Evolutionary conservation across 1,140 invertebrate species (phyloP), one percentile per base, ranked within the genome.

Genomic region (Callitettix versicolor): DNA sequence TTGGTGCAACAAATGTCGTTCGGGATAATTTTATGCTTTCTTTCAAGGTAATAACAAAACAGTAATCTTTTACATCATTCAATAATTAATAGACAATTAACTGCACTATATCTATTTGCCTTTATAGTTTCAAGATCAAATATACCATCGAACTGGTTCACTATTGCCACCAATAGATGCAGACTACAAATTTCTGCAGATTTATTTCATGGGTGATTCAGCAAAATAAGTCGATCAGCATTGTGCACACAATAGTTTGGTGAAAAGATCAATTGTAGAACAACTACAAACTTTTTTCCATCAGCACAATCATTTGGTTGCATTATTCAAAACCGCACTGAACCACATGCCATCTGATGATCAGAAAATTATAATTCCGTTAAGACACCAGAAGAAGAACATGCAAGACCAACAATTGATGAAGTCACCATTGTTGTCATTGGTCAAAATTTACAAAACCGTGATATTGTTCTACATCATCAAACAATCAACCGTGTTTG

Each of bases 401-500:
- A 78, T 58, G 58, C 42, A 50, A 50, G 71, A 44, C 50, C 69
- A 40, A 69, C 62, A 24, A 60, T 68, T 49, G 58, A 73, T 62
- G 71, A 74, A 65, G 68, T 75, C 22, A 67, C 67, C 30, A 57
- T 70, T 52, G 53, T 74, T 14, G 62, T 73, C n/a, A 65, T 66
- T 24, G 68, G 68, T 11, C 62, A 74, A 63, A 47, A 70, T 18
- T 65, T 68, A 26, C 41, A 67, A 46, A 54, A 56, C 15, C 63
- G 65, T 53, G 68, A 75, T 62, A 74, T 75, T 63, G 62, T 73
- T 36, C 48, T n/a, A n/a, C n/a, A n/a, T n/a, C n/a, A n/a, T n/a
- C n/a, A n/a, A n/a, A 51, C 51, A 12, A 36, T 44, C 46, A 12
- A 47, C 42, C 40, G 54, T 60, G 33, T 22, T 33, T 1, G 41